Evolutionary conservation across 35 echinoderm and acorn worm genomes (phyloP).

Genomic region (Nesometra sesokonis): DNA sequence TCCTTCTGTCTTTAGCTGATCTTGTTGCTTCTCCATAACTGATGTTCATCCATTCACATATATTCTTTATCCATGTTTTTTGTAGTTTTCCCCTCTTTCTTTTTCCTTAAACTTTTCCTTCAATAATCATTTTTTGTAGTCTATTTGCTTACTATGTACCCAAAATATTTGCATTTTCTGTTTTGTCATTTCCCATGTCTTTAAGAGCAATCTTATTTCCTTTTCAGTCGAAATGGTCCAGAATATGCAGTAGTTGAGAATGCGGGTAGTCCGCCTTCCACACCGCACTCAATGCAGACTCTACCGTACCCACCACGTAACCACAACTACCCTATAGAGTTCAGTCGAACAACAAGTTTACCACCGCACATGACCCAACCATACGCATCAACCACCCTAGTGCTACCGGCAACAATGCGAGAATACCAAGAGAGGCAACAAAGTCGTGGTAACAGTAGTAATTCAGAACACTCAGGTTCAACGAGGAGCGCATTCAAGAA

Average conservation of each 20-base stretch:
- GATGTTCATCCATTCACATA: too few species aligned
- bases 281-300: neutral
- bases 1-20: too few species aligned
- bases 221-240: neutral
- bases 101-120: too few species aligned
- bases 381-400: conserved; percentile 4
- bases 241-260: neutral
- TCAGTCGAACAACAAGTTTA: neutral
- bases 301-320: neutral
- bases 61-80: too few species aligned
- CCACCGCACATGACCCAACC: conserved; percentile 4
- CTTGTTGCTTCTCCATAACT: too few species aligned
- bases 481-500: neutral
- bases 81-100: too few species aligned
- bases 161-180: too few species aligned
- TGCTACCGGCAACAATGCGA: neutral
- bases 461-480: neutral
- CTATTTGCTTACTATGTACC: too few species aligned
- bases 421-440: neutral
- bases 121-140: too few species aligned
- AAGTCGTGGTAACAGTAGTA: neutral
- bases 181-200: too few species aligned
- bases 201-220: neutral
- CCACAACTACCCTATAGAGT: neutral
- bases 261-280: neutral